phyloP scores from a whole-genome alignment of 2,113 vertebrate genomes.

The Andinoacara biseriatus region DNA sequence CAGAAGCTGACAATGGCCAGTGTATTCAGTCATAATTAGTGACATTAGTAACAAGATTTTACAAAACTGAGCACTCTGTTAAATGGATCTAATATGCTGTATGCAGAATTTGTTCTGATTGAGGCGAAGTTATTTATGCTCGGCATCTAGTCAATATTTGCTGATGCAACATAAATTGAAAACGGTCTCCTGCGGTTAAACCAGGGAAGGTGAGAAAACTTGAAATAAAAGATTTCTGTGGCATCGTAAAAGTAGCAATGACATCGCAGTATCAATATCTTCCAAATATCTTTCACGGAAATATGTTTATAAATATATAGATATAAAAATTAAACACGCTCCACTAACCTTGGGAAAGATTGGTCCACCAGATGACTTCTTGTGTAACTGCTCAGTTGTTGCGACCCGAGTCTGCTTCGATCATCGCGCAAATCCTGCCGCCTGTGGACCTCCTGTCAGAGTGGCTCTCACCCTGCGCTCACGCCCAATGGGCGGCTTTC shows the following conservation, averaged over 20 bases:
- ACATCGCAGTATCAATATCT: neutral
- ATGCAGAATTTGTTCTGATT: neutral
- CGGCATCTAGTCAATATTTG: neutral
- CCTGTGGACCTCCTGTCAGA: conserved; percentile 20
- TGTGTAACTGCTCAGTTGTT: neutral
- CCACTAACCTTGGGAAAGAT: conserved; percentile 49
- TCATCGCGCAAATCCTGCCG: neutral
- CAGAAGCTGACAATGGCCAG: conserved; percentile 5
- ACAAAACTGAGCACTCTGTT: neutral
- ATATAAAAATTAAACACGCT: neutral
- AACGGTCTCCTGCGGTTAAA: conserved; percentile 5
- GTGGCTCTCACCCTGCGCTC: conserved; percentile 6
- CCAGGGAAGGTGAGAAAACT: neutral
- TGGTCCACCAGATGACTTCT: neutral
- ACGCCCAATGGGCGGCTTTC: conserved; percentile 28
- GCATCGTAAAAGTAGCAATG: neutral
- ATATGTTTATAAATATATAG: neutral
- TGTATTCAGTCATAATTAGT: conserved; percentile 53
- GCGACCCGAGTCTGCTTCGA: neutral
- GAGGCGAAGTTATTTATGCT: neutral
- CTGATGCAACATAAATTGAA: neutral
- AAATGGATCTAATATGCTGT: neutral
- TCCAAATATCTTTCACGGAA: too few relatives aligned
- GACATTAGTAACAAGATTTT: conserved; percentile 39
- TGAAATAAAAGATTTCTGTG: neutral